Conservation (phyloP, 2,797 vertebrate genomes). For the Varecia variegata region DNA sequence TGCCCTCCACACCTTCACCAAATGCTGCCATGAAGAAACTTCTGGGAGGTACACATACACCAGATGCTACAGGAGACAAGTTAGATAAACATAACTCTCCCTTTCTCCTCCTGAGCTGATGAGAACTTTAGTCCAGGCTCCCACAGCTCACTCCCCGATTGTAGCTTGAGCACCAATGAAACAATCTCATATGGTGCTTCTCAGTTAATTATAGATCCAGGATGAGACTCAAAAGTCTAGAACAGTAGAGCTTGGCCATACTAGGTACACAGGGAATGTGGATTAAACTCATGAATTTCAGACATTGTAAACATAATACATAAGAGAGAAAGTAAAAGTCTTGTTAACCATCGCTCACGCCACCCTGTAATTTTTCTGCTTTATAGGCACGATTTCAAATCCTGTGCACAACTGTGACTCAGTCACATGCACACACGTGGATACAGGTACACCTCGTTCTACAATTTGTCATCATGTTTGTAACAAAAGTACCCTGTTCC, state of each 20-base stretch:
- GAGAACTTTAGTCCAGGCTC: not conserved
- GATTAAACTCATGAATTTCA: not conserved
- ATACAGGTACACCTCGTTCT: not conserved
- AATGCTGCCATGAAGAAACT: not conserved
- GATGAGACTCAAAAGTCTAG: not conserved
- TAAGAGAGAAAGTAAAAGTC: not conserved
- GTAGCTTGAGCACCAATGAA: not conserved
- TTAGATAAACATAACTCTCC: not conserved
- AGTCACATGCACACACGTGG: not conserved
- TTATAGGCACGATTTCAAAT: not conserved
- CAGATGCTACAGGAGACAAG: accelerated
- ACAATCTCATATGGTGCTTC: not conserved
- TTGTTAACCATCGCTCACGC: not conserved
- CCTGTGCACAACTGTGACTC: not conserved
- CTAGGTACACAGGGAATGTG: not conserved
- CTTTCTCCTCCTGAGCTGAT: not conserved
- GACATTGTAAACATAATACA: not conserved
- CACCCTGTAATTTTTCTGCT: not conserved
- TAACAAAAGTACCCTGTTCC: not conserved
- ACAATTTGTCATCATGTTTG: not conserved
- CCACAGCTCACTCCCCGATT: not conserved
- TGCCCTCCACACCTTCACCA: not conserved
- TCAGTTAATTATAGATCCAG: not conserved
- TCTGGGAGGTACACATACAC: not conserved
- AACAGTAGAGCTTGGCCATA: not conserved